phyloP scores from a whole-genome alignment of 2,797 vertebrate species.

The Phaenicophaeus curvirostris region DNA sequence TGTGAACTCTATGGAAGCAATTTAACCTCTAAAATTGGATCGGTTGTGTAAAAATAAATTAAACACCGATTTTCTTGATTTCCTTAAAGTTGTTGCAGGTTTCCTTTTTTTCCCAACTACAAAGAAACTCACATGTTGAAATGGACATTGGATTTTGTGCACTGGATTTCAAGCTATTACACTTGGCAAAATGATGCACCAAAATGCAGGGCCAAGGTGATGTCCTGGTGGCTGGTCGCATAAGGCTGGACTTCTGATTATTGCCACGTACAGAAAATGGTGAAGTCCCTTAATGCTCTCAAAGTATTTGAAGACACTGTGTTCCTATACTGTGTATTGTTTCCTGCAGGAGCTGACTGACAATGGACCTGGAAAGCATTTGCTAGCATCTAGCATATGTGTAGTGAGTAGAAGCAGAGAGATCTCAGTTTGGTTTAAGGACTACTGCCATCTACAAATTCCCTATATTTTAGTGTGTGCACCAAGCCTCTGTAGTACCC shows the following conservation, averaged over 20 bases:
- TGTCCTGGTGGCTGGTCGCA: neutral
- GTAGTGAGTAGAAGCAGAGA: neutral
- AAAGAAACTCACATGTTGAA: neutral
- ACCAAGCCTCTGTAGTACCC: neutral
- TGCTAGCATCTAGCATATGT: neutral
- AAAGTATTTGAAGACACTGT: neutral
- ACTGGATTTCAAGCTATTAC: neutral
- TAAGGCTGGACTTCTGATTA: neutral
- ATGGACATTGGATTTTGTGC: neutral
- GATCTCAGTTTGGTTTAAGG: neutral
- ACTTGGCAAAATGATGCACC: neutral
- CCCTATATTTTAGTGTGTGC: neutral
- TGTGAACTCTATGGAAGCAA: neutral
- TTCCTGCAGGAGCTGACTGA: neutral
- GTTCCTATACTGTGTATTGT: neutral
- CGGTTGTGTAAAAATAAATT: neutral
- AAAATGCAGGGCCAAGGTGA: neutral
- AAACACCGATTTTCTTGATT: neutral
- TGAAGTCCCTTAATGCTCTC: neutral
- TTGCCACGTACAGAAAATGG: neutral
- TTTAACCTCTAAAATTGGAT: neutral
- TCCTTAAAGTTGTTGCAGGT: neutral
- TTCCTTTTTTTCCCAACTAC: neutral
- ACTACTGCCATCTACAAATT: rapidly evolving
- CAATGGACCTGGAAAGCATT: neutral